Base-by-base conservation (phyloP, 2,797 vertebrate genomes). In the Cheirogaleus major region DNA sequence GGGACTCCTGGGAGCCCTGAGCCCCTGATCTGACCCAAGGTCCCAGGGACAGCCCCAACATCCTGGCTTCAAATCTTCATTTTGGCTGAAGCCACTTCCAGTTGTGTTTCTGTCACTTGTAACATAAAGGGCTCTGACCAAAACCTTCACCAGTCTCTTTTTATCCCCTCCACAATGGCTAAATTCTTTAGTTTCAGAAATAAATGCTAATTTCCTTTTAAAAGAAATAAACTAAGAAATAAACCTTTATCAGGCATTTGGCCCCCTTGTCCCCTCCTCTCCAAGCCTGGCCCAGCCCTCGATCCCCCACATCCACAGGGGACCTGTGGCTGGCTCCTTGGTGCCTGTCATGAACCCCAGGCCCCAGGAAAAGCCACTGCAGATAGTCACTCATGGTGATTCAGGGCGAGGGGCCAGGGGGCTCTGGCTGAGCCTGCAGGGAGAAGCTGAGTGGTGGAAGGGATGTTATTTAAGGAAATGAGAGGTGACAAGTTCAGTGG, bases 101-200 rank as follows among this genome's bases (percentile, higher is more conserved):
- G 25, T 4, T 92, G 17, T 41, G 11, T 55, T 69, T 87, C 65
- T 52, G 30, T 86, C 38, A 75, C 13, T 81, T 48, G 20, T n/a
- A 70, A 63, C 22, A 23, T 18, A 41, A n/a, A 63, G n/a, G 81
- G n/a, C 84, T 85, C 30, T 57, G 30, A 65, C 43, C 38, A 59
- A 52, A 91, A 41, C 43, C n/a, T 12, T 78, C 57, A 81, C 25
- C 13, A 20, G 38, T 45, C 20, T 22, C 52, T 32, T 6, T 63
- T 27, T 61, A 63, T 32, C 22, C 1, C 14, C 4, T 43, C 25
- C 27, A 48, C 38, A 43, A 27, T 30, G 73, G 25, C n/a, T 50
- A 67, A 92, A 75, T 78, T n/a, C 48, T 80, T 80, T 82, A 70
- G 41, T 50, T 92, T 73, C 48, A 38, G 63, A 91, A 93, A 67